These are phyloP conservation scores for Rhodeus uyekii DNA, from an alignment of 2,797 vertebrate genomes.

Conservation along the genomic window DNA sequence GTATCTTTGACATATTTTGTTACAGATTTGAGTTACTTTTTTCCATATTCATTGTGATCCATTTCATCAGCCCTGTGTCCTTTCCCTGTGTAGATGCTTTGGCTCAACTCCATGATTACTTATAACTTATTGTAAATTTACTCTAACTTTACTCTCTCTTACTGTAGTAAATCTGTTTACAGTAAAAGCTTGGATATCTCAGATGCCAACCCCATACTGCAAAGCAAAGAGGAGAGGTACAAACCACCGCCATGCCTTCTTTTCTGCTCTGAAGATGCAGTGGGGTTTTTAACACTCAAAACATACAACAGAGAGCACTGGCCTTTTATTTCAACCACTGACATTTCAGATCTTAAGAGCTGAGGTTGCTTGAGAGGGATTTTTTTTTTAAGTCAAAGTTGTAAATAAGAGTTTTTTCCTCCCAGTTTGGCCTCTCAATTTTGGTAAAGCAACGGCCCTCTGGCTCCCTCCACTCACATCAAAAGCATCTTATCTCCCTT, in stretches of 20 bases:
- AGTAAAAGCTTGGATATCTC: slow-evolving; percentile 99
- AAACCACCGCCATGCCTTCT: slow-evolving; percentile 77
- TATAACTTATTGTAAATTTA: slow-evolving; percentile 64
- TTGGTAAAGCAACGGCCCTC: slow-evolving; percentile 52
- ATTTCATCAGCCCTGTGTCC: slow-evolving; percentile 37
- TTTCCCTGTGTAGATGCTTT: slow-evolving; percentile 39
- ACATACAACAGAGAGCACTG: slow-evolving; percentile 24
- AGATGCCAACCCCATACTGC: slow-evolving; percentile 92
- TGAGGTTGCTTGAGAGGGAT: slow-evolving; percentile 26
- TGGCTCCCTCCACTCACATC: slow-evolving; percentile 53
- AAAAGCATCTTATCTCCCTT: slow-evolving; percentile 60
- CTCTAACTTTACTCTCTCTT: slow-evolving; percentile 80
- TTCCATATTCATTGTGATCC: slow-evolving; percentile 35
- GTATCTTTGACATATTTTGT: slow-evolving; percentile 19
- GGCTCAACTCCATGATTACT: slow-evolving; percentile 19
- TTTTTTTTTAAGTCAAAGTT: slow-evolving; percentile 8
- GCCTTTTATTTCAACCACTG: slow-evolving; percentile 30
- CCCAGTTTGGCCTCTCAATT: slow-evolving; percentile 48
- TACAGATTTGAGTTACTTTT: slow-evolving; percentile 13
- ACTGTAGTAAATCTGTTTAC: slow-evolving; percentile 96
- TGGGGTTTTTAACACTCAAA: slow-evolving; percentile 51
- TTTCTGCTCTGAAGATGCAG: slow-evolving; percentile 72
- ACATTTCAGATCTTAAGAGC: slow-evolving; percentile 32
- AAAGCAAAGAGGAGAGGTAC: slow-evolving; percentile 95
- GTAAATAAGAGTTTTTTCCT: slow-evolving; percentile 48